Base-by-base conservation (phyloP, 2,113 vertebrate species). In the Anser brachyrhynchus region DNA sequence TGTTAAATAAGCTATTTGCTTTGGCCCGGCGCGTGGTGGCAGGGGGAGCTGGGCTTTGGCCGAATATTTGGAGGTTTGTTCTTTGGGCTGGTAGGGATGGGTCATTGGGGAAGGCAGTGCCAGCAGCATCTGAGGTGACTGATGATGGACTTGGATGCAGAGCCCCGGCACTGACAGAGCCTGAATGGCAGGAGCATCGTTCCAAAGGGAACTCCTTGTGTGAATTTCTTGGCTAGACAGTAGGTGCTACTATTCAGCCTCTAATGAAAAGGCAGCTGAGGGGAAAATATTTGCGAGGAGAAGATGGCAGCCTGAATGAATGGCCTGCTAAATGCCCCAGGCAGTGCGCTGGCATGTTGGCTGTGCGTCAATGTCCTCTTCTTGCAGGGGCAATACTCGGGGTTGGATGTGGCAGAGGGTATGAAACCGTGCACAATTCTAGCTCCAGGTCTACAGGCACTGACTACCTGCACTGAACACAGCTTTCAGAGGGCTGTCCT, bases 1-100 rank as follows among this genome's bases (percentile, higher is more conserved):
- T 95, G 95, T 97, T 93, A 96, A 96, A 92, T 52, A 67, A 95
- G 87, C 77, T 96, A 39, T 96, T 97, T 95, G 83, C 80, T 79
- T 96, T 97, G 97, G 97, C 93, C 54, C 59, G 65, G 26, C 25
- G 2, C 11, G 14, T 31, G 28, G 35, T 52, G 35, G 13, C 29
- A 49, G 70, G 78, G 35, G 51, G 82, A 25, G 72, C 71, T 91
- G 94, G 43, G 62, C 73, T 88, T 78, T 86, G 87, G 80, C 85
- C 81, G 88, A 12, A 1, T 77, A 6, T 89, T 92, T 76, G 31
- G 71, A 85, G 41, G 39, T 78, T 93, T 92, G 74, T 79, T 93
- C 64, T 85, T 17, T 14, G 77, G 20, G 2, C 77, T 65, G 62
- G 33, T 71, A 44, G 82, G 55, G 87, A 71, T 73, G 83, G 79